These are phyloP conservation scores for Empidonax alnorum DNA, from an alignment of 2,113 vertebrate genomes.

Conservation along the genomic window DNA sequence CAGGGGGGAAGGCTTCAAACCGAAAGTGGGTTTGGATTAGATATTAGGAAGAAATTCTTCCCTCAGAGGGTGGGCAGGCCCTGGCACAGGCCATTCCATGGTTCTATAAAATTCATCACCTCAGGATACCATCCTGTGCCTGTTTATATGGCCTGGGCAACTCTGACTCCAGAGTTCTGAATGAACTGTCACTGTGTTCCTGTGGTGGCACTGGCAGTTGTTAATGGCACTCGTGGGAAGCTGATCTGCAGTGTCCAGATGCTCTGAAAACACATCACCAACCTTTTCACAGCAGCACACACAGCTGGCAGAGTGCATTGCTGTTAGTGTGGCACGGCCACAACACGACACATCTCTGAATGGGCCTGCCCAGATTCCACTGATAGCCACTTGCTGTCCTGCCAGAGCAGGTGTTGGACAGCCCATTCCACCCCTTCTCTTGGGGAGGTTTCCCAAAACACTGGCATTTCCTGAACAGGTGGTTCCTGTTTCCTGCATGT, in stretches of 20 bases:
- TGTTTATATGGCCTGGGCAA: background rate
- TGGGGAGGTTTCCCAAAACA: background rate
- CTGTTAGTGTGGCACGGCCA: background rate
- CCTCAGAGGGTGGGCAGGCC: background rate
- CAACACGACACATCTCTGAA: background rate
- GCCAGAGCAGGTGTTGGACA: background rate
- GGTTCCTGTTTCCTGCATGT: background rate
- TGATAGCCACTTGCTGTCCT: background rate
- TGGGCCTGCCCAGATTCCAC: background rate
- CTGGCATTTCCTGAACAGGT: background rate
- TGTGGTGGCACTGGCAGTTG: background rate
- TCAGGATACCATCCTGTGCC: background rate
- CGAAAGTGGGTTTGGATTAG: background rate
- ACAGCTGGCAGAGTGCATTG: background rate
- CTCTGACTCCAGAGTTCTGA: background rate
- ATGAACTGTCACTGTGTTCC: background rate
- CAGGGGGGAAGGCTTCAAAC: background rate
- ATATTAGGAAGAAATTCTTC: background rate
- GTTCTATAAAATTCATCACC: background rate
- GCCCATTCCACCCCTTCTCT: background rate
- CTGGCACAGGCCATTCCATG: background rate
- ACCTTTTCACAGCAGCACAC: background rate
- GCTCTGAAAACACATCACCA: background rate
- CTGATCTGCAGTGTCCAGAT: background rate
- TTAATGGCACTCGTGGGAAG: background rate